Evolutionary conservation across 2,797 vertebrate genomes (phyloP), one percentile per base, ranked within the genome.

Genomic region (Salarias fasciatus): DNA sequence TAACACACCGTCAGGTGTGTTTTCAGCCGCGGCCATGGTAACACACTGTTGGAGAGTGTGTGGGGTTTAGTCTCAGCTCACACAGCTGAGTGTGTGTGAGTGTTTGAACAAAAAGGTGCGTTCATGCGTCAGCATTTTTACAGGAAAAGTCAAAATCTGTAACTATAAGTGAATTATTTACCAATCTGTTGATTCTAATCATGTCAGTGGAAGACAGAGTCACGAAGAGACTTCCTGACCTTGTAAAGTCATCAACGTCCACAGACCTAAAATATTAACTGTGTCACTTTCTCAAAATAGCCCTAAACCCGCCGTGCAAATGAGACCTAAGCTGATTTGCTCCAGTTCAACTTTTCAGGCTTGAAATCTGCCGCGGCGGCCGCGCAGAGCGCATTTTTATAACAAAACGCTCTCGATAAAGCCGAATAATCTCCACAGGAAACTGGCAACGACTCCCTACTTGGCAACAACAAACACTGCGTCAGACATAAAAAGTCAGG

Each of bases 21-120:
- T 72, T 71, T 38, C 41, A 53, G 6, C 15, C 28, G 60, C 8
- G 5, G 35, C 77, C 50, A 67, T 65, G 69, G 66, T 13, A 63
- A 63, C 60, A 13, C 47, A 37, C 24, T 49, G 8, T 50, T 24
- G 5, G 15, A 40, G 50, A 43, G 62, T 43, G 64, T 59, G 48
- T 42, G 0, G 18, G 14, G 41, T 51, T 54, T 72, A 68, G 73
- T 79, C 76, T 74, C 38, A 75, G 58, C 53, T 63, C 8, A 51
- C 37, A 54, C 64, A 69, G 40, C 56, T 60, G 33, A 40, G 31
- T 37, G 47, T 33, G n/a, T 37, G 33, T 18, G 50, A 49, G 28
- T 48, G 13, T 38, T 15, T n/a, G n/a, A n/a, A n/a, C n/a, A n/a
- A n/a, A n/a, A n/a, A n/a, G n/a, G n/a, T n/a, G n/a, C n/a, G n/a